Evolutionary conservation across 2,113 vertebrate genomes (phyloP).

Genomic region (Heterotis niloticus): DNA sequence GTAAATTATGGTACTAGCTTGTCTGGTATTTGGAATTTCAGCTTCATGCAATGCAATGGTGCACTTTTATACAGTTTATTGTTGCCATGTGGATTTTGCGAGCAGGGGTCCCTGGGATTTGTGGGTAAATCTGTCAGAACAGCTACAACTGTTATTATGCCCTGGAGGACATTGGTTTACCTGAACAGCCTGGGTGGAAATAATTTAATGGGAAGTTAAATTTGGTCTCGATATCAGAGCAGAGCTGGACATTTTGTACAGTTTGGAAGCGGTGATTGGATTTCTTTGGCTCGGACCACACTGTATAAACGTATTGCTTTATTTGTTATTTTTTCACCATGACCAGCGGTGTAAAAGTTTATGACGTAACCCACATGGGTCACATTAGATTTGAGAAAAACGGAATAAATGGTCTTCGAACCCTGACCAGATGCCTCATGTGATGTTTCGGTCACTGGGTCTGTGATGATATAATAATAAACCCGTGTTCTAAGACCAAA

Average conservation of each 20-base stretch:
- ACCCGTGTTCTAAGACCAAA: too few relatives aligned
- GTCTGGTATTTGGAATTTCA: too few relatives aligned
- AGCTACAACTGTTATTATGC: not conserved
- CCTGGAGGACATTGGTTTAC: constrained; percentile 1
- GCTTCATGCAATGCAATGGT: not conserved
- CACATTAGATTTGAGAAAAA: too few relatives aligned
- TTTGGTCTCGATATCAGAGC: not conserved
- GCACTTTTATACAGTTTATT: not conserved
- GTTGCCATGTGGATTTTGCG: not conserved
- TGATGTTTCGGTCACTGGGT: too few relatives aligned
- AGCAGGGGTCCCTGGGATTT: not conserved
- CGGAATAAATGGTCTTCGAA: too few relatives aligned
- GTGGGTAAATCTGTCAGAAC: not conserved
- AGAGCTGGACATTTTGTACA: not conserved
- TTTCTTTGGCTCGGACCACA: not conserved
- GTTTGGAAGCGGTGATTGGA: not conserved
- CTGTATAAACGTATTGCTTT: not conserved
- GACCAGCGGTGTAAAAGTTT: too few relatives aligned
- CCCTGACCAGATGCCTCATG: too few relatives aligned
- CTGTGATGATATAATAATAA: too few relatives aligned
- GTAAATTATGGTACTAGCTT: too few relatives aligned
- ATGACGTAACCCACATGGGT: too few relatives aligned
- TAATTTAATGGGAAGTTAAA: not conserved
- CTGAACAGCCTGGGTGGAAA: not conserved
- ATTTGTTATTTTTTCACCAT: not conserved